phyloP scores from a whole-genome alignment of 2,888 invertebrate species.

The Patella pellucida region DNA sequence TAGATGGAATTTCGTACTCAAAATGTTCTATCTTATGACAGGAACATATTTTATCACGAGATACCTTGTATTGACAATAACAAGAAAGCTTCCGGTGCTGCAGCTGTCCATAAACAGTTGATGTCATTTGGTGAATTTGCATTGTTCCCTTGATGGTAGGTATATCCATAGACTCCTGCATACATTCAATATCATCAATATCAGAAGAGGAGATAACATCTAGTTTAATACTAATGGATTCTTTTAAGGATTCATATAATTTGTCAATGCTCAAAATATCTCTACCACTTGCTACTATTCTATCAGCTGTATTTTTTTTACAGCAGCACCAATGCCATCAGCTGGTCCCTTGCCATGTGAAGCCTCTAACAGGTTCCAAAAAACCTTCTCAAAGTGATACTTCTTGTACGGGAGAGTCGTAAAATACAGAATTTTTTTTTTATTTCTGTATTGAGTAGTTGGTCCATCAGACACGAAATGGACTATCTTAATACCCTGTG shows the following conservation, averaged over 20 bases:
- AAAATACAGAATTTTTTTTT: slow-evolving; percentile 63
- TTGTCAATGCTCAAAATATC: slow-evolving; percentile 26
- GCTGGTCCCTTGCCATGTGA: not conserved
- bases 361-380: not conserved
- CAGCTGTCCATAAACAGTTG: not conserved
- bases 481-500: slow-evolving; percentile 14
- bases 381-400: not conserved
- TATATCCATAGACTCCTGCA: slow-evolving; percentile 28
- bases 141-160: slow-evolving; percentile 17
- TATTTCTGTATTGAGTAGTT: slow-evolving; percentile 62
- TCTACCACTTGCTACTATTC: not conserved
- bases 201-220: slow-evolving; percentile 52
- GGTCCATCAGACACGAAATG: slow-evolving; percentile 62
- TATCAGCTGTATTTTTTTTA: slow-evolving; percentile 6
- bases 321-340: not conserved
- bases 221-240: slow-evolving; percentile 52
- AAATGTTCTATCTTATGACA: not conserved
- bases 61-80: not conserved
- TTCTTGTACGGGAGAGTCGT: not conserved
- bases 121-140: slow-evolving; percentile 10
- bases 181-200: slow-evolving; percentile 52
- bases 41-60: no score
- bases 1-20: not conserved
- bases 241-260: slow-evolving; percentile 13
- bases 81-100: slow-evolving; percentile 8